phyloP scores from a whole-genome alignment of 2,113 vertebrate genomes.

The Phrynosoma blainvillii region DNA sequence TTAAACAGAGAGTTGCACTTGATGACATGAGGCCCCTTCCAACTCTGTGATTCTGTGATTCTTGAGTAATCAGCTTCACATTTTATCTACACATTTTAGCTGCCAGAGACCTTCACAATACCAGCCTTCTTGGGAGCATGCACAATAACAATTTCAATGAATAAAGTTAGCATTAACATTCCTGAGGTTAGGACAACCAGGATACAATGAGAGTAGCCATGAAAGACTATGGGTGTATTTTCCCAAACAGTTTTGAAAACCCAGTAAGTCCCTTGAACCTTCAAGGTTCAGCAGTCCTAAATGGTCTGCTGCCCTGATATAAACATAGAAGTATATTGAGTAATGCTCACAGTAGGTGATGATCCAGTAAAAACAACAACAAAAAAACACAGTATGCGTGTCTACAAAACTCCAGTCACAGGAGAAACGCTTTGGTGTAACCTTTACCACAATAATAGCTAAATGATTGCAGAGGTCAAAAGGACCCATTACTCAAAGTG shows the following conservation, averaged over 20 bases:
- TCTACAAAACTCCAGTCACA: too few relatives aligned
- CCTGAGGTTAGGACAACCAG: background rate
- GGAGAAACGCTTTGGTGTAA: too few relatives aligned
- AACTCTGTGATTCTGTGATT: background rate
- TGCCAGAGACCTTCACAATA: background rate
- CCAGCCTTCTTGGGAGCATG: background rate
- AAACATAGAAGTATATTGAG: background rate
- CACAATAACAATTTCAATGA: background rate
- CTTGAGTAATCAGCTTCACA: background rate
- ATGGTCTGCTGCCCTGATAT: background rate
- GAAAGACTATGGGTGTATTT: background rate
- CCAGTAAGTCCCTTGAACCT: background rate
- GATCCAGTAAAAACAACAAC: too few relatives aligned
- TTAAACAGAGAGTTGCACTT: too few relatives aligned
- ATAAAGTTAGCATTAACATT: background rate
- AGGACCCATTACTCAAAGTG: too few relatives aligned
- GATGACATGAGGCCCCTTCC: too few relatives aligned
- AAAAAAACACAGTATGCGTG: too few relatives aligned
- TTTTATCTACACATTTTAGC: background rate
- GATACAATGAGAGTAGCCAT: background rate
- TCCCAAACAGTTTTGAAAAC: background rate
- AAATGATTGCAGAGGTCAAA: too few relatives aligned
- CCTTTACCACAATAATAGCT: too few relatives aligned
- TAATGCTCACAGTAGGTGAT: background rate
- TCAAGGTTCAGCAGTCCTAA: background rate